phyloP scores from a whole-genome alignment of 1,140 invertebrate genomes.

The Eubasilissa regina region DNA sequence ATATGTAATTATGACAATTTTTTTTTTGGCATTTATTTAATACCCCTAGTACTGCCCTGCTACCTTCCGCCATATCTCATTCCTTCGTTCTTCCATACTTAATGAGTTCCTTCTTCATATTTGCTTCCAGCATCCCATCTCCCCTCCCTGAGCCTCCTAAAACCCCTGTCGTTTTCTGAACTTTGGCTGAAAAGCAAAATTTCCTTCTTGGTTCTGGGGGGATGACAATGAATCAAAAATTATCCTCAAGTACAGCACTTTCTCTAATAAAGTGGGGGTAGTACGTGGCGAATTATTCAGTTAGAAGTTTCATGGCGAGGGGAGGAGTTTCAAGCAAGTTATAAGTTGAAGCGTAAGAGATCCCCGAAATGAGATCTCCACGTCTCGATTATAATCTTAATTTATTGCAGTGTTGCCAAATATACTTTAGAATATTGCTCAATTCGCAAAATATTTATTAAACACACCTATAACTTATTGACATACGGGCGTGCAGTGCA shows the following conservation, averaged over 20 bases:
- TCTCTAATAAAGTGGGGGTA: neutral
- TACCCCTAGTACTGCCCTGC: neutral
- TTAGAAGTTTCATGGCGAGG: neutral
- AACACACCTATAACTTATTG: too few species aligned
- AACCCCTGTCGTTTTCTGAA: constrained; percentile 39
- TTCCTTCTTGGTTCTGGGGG: constrained; percentile 18
- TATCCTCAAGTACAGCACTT: constrained; percentile 42
- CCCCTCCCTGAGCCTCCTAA: neutral
- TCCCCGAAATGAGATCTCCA: neutral
- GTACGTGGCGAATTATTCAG: constrained; percentile 37
- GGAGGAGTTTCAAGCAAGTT: constrained; percentile 5
- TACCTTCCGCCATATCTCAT: constrained; percentile 25
- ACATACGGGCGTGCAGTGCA: too few species aligned
- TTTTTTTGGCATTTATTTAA: too few species aligned
- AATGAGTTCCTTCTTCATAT: constrained; percentile 51
- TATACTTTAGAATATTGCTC: too few species aligned
- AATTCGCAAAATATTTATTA: too few species aligned
- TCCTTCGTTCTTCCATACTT: constrained; percentile 47
- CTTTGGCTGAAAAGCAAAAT: constrained; percentile 45
- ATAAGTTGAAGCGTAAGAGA: neutral
- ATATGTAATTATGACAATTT: too few species aligned
- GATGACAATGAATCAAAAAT: constrained; percentile 45
- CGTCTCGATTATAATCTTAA: constrained; percentile 7
- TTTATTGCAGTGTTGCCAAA: too few species aligned
- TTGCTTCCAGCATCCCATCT: constrained; percentile 17